Percentiles rank a stretch among this genome's conserved stretches.
Conservation (phyloP, 2,888 invertebrate species). For the Proisotoma minuta region DNA sequence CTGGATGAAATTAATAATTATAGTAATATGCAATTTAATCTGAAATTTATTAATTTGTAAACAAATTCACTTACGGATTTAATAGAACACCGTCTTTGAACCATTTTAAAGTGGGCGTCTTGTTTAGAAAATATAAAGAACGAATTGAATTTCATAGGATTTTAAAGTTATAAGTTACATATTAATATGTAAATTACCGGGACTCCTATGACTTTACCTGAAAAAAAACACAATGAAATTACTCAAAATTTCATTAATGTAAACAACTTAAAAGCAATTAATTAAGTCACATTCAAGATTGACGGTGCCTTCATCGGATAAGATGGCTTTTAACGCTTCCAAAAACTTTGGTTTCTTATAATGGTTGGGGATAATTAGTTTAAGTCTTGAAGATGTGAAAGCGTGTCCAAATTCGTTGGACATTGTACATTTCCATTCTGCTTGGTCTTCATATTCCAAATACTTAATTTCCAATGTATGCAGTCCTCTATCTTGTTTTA, state of each 20-base stretch:
- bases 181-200: constrained; percentile 21
- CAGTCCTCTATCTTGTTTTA: constrained; percentile 49
- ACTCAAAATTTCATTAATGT: no score
- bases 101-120: constrained; percentile 74
- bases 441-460: constrained; percentile 72
- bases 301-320: constrained; percentile 83
- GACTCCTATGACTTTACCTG: constrained; percentile 56
- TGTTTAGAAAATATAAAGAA: background rate
- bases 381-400: constrained; percentile 78
- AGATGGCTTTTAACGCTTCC: constrained; percentile 75
- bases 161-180: background rate
- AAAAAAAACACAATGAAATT: no score
- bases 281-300: constrained; percentile 90
- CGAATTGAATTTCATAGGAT: background rate
- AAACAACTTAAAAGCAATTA: no score
- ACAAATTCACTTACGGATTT: background rate
- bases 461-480: constrained; percentile 68
- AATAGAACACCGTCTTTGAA: constrained; percentile 80
- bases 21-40: background rate
- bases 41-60: background rate
- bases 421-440: constrained; percentile 88
- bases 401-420: constrained; percentile 85
- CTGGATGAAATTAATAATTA: constrained; percentile 63
- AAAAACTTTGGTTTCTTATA: constrained; percentile 83
- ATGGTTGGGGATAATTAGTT: constrained; percentile 65